Conservation (phyloP, 2,888 invertebrate species). For the Nemotelus pantherinus region DNA sequence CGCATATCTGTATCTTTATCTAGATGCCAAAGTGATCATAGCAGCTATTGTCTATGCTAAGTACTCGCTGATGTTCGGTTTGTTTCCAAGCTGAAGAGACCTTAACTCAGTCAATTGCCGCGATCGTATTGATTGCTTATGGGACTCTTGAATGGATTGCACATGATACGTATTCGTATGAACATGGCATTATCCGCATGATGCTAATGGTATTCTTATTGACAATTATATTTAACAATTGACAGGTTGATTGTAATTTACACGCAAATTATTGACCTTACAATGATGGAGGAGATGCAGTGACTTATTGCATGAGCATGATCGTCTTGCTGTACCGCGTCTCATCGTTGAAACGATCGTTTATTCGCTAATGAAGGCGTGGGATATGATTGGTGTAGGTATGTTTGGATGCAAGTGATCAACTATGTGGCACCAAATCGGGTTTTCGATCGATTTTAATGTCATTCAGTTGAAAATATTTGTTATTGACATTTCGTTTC, state of each 20-base stretch:
- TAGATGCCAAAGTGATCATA: background rate
- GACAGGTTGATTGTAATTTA: constrained; percentile 45
- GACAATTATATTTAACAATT: constrained; percentile 45
- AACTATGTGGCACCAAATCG: too few relatives aligned
- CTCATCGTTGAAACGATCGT: constrained; percentile 5
- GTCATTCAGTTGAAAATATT: constrained; percentile 11
- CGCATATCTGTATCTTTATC: constrained; percentile 11
- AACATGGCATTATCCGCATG: constrained; percentile 25
- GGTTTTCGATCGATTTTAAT: constrained; percentile 14
- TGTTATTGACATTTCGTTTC: too few relatives aligned
- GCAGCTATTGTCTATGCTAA: constrained; percentile 9
- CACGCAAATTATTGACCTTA: constrained; percentile 43
- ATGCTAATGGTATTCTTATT: constrained; percentile 45
- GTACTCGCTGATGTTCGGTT: constrained; percentile 10
- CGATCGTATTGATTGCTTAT: constrained; percentile 10
- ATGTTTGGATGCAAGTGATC: too few relatives aligned
- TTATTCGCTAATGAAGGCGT: constrained; percentile 40
- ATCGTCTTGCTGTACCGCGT: background rate
- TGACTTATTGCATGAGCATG: constrained; percentile 42
- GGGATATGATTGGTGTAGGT: constrained; percentile 22
- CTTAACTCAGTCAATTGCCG: background rate
- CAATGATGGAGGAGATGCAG: constrained; percentile 30
- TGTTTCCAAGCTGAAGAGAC: background rate
- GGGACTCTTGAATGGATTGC: background rate
- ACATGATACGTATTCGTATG: background rate